Conservation (phyloP, 2,113 vertebrate genomes). For the Caranx melampygus region DNA sequence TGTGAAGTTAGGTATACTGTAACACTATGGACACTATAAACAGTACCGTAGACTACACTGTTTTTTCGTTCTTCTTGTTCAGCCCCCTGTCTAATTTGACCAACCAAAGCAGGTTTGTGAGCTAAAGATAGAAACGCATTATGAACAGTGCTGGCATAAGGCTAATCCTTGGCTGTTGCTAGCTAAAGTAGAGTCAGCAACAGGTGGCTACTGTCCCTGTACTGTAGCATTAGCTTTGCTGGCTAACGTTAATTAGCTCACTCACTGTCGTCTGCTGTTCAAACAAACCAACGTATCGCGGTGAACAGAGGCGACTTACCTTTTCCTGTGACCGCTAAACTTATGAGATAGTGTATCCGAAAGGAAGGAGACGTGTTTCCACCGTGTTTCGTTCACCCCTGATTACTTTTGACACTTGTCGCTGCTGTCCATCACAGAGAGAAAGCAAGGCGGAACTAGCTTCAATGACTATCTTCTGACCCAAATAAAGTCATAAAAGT, state of each 20-base stretch:
- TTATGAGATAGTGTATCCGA: not conserved
- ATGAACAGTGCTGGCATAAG: constrained; percentile 6
- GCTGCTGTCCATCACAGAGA: constrained; percentile 47
- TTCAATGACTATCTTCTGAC: constrained; percentile 22
- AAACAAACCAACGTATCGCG: not conserved
- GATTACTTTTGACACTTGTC: constrained; percentile 66
- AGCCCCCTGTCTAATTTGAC: not conserved
- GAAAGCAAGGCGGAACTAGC: constrained; percentile 69
- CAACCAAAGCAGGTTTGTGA: not conserved
- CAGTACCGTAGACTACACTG: not conserved
- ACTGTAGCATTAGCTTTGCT: constrained; percentile 49
- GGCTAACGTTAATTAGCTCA: constrained; percentile 30
- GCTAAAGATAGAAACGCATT: constrained; percentile 33
- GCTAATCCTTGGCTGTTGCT: constrained; percentile 52
- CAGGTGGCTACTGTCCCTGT: constrained; percentile 67
- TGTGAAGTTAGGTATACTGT: not conserved
- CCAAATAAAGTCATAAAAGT: constrained; percentile 24
- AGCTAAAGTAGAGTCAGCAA: constrained; percentile 48
- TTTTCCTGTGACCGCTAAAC: not conserved
- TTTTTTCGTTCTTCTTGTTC: not conserved
- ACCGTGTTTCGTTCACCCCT: not conserved
- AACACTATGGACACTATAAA: not conserved
- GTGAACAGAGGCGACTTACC: constrained; percentile 27
- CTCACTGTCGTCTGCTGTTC: not conserved
- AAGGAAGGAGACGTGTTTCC: not conserved